Percentiles rank a stretch among this genome's conserved stretches.
phyloP scores from a whole-genome alignment of 1,140 invertebrate genomes.

The Helicoverpa zea region DNA sequence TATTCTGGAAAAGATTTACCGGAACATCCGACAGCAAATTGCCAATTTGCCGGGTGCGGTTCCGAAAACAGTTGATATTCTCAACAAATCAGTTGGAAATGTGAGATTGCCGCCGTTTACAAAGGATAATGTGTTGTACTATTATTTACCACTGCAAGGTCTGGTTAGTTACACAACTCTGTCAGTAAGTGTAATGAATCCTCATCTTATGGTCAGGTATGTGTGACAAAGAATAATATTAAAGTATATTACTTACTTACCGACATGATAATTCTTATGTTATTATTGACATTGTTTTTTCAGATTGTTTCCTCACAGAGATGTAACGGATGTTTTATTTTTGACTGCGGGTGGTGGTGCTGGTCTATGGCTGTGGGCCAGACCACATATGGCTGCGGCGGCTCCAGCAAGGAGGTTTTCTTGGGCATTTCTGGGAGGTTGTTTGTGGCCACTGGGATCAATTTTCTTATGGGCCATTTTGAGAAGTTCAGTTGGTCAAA shows the following conservation, averaged over 20 bases:
- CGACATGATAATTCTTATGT: neutral
- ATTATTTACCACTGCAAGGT: slow-evolving; percentile 85
- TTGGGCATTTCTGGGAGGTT: slow-evolving; percentile 84
- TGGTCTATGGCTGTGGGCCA: slow-evolving; percentile 83
- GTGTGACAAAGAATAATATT: slow-evolving; percentile 12
- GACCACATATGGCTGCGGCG: slow-evolving; percentile 84
- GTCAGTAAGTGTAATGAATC: slow-evolving; percentile 85
- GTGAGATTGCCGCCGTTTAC: slow-evolving; percentile 80
- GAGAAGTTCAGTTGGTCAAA: slow-evolving; percentile 81
- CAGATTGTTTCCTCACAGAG: slow-evolving; percentile 82
- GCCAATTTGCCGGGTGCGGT: slow-evolving; percentile 67
- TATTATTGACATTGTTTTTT: slow-evolving; percentile 56
- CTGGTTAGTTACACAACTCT: slow-evolving; percentile 84
- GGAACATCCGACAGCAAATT: slow-evolving; percentile 67
- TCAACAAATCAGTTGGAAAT: slow-evolving; percentile 78
- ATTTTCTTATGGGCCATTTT: slow-evolving; percentile 85
- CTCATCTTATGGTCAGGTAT: slow-evolving; percentile 83
- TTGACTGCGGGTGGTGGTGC: slow-evolving; percentile 81
- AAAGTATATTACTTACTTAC: slow-evolving; percentile 9
- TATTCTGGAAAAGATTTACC: slow-evolving; percentile 76
- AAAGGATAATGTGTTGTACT: slow-evolving; percentile 83
- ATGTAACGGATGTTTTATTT: slow-evolving; percentile 84
- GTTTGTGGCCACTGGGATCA: slow-evolving; percentile 82
- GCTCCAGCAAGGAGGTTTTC: slow-evolving; percentile 81
- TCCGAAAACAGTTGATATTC: slow-evolving; percentile 72